A percentile compares a stretch with the other conserved stretches of the same genome.
phyloP scores from a whole-genome alignment of 30 jellyfish, hydroid and myxozoan species.

The Hydra vulgaris region DNA sequence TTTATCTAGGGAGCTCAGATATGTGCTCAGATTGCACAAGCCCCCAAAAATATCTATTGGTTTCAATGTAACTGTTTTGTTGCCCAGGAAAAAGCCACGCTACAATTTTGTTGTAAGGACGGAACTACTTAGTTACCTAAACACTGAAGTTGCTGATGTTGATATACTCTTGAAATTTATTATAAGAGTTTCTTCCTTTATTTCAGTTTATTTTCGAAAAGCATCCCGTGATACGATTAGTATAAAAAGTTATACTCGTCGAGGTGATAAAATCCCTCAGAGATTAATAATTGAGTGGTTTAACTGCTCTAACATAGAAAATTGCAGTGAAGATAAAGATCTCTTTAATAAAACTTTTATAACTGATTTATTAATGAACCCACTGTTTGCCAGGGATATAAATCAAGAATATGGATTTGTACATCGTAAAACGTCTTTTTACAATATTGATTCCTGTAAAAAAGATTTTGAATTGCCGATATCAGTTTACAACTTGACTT shows the following conservation, averaged over 20 bases:
- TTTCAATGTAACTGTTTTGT: neutral
- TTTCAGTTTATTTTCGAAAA: conserved; percentile 2
- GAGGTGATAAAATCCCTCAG: conserved; percentile 6
- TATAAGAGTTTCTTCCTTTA: conserved; percentile 4
- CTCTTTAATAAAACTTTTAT: neutral
- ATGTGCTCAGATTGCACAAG: neutral
- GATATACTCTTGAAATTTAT: conserved; percentile 1
- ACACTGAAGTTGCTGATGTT: neutral
- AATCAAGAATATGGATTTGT: neutral
- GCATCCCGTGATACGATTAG: conserved; percentile 31
- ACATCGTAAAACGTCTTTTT: neutral
- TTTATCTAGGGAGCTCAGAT: neutral
- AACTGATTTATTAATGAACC: neutral
- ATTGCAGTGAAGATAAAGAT: neutral
- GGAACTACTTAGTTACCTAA: neutral
- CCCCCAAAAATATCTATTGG: neutral
- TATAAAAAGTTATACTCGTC: conserved; percentile 33
- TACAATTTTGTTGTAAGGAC: neutral
- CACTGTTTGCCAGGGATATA: neutral
- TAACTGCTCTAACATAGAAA: conserved; percentile 1
- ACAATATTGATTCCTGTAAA: neutral
- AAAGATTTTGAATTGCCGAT: neutral
- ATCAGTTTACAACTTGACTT: neutral
- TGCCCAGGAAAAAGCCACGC: neutral
- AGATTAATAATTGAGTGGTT: conserved; percentile 1